These are phyloP conservation scores for Pseudomyrmex gracilis DNA, from an alignment of 1,140 invertebrate genomes.

Conservation along the genomic window DNA sequence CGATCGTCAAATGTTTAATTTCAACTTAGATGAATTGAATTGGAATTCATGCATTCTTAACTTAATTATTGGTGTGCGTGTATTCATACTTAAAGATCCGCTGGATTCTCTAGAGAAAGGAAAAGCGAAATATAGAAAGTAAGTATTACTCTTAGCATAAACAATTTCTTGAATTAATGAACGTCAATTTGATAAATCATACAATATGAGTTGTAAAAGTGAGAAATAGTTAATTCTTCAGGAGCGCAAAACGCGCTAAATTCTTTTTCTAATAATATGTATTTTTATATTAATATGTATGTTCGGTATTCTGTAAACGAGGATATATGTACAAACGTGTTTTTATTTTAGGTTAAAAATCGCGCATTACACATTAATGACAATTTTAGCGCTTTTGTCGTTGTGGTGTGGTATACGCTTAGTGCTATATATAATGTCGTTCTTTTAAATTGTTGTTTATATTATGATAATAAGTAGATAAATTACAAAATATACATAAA, in stretches of 20 bases:
- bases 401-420: conserved; percentile 46
- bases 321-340: not conserved
- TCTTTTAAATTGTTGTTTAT: conserved; percentile 3
- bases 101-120: conserved; percentile 75
- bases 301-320: too few species aligned
- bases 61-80: conserved; percentile 83
- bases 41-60: conserved; percentile 84
- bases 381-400: conserved; percentile 14
- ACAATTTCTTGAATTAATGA: too few species aligned
- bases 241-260: too few species aligned
- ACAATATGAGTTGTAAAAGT: too few species aligned
- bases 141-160: conserved; percentile 37
- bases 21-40: conserved; percentile 81
- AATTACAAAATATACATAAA: too few species aligned
- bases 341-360: conserved; percentile 64
- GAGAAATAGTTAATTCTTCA: too few species aligned
- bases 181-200: too few species aligned
- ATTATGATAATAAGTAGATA: too few species aligned
- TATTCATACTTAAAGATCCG: conserved; percentile 85
- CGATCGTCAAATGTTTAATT: conserved; percentile 85
- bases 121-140: conserved; percentile 68
- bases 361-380: conserved; percentile 66
- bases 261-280: too few species aligned
- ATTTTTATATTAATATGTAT: too few species aligned
- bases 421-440: conserved; percentile 2